phyloP scores from a whole-genome alignment of 2,113 vertebrate species.

The Polypterus bichir region DNA sequence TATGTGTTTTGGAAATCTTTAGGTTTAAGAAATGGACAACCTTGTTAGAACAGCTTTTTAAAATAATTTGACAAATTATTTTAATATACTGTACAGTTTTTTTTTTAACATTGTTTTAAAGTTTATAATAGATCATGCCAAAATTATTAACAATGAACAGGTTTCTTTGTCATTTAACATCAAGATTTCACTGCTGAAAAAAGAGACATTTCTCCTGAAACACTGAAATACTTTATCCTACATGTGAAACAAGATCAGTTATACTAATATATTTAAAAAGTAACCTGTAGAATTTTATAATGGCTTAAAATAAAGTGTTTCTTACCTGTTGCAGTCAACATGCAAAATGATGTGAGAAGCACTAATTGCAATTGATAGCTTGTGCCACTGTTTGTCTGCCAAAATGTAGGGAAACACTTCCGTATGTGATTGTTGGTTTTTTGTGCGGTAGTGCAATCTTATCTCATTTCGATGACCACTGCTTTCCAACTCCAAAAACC shows the following conservation, averaged over 20 bases:
- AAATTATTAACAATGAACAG: too few relatives aligned
- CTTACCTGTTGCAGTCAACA: constrained; percentile 92
- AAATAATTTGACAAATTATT: too few relatives aligned
- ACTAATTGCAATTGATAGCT: constrained; percentile 81
- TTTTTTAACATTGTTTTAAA: too few relatives aligned
- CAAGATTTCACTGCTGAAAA: too few relatives aligned
- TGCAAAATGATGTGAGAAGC: constrained; percentile 86
- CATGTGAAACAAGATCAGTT: neutral
- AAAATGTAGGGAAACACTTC: constrained; percentile 92
- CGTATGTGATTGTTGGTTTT: constrained; percentile 69
- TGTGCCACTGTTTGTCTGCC: constrained; percentile 93
- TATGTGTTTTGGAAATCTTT: too few relatives aligned
- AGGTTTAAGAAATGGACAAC: too few relatives aligned
- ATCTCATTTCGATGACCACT: constrained; percentile 90
- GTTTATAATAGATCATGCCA: too few relatives aligned
- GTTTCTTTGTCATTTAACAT: too few relatives aligned
- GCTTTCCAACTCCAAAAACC: constrained; percentile 91
- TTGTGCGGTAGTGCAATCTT: constrained; percentile 81
- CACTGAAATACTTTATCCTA: too few relatives aligned
- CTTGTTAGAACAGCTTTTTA: too few relatives aligned
- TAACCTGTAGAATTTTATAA: constrained; percentile 6
- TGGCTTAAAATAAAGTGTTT: constrained; percentile 13
- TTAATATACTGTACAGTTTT: too few relatives aligned
- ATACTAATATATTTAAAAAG: constrained; percentile 3
- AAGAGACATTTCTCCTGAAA: too few relatives aligned